Evolutionary conservation across 2,113 vertebrate genomes (phyloP).

Genomic region (Catharus fuscescens): DNA sequence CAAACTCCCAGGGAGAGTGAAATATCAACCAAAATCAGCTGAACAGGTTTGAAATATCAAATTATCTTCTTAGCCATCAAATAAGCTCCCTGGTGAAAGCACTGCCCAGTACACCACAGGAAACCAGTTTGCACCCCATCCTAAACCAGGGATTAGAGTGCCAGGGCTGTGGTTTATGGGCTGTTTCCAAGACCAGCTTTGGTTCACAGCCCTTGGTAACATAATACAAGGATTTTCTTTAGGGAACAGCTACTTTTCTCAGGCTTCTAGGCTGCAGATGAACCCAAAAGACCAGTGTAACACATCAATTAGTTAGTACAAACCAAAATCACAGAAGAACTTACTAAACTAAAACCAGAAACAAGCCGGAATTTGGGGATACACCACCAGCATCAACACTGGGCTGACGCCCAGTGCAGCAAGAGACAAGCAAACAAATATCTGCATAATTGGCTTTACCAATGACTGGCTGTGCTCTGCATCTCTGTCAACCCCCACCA

Average conservation of each 20-base stretch:
- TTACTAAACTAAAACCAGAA: neutral
- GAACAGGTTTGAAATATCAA: neutral
- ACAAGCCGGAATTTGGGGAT: neutral
- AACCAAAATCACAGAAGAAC: neutral
- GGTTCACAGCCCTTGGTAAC: neutral
- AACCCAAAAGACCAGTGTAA: neutral
- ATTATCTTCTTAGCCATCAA: neutral
- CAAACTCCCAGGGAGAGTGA: neutral
- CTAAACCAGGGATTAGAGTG: neutral
- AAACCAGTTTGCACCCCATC: neutral
- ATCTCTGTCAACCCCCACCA: neutral
- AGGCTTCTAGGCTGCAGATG: neutral
- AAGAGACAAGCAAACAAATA: neutral
- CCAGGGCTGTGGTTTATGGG: neutral
- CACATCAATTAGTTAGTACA: neutral
- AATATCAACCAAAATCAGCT: neutral
- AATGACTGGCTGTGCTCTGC: neutral
- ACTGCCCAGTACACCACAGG: neutral
- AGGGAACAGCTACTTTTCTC: neutral
- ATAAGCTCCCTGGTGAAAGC: neutral
- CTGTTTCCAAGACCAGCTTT: neutral
- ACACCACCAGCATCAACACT: rapidly evolving
- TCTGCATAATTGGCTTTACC: neutral
- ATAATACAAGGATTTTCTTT: neutral
- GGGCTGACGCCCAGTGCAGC: neutral